phyloP scores from a whole-genome alignment of 2,797 vertebrate genomes.

The Lycodopsis pacificus region DNA sequence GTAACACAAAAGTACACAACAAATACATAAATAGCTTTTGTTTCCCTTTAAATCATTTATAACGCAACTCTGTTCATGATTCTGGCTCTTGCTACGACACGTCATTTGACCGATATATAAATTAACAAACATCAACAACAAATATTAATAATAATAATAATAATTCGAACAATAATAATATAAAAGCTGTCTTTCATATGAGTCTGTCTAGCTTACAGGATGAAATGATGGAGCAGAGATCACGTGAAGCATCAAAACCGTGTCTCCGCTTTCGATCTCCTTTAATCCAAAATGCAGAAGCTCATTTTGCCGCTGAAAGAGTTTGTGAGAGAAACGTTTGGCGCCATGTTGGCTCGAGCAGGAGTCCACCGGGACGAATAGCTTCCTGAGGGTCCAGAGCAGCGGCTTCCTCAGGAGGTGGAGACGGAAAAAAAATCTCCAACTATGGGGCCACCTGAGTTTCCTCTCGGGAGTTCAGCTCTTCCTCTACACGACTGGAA shows the following conservation, averaged over 20 bases:
- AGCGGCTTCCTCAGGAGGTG: not conserved
- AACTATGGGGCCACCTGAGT: conserved; percentile 39
- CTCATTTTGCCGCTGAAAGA: conserved; percentile 36
- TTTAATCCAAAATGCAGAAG: conserved; percentile 27
- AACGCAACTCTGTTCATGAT: conserved; percentile 77
- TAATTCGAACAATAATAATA: conserved; percentile 78
- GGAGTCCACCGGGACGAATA: conserved; percentile 51
- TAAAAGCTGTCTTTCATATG: conserved; percentile 79
- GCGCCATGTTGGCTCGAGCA: conserved; percentile 54
- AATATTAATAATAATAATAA: conserved; percentile 72
- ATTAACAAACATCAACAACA: conserved; percentile 83
- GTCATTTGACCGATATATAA: conserved; percentile 76
- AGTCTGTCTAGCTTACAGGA: conserved; percentile 82
- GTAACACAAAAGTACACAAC: conserved; percentile 78
- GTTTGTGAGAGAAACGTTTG: conserved; percentile 36
- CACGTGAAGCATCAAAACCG: not conserved
- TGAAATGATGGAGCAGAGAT: conserved; percentile 65
- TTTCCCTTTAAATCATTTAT: conserved; percentile 82
- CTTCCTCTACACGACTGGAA: conserved; percentile 17
- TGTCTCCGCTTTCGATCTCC: conserved; percentile 9
- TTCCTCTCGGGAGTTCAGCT: conserved; percentile 33
- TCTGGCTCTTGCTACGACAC: conserved; percentile 79
- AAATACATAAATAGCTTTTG: conserved; percentile 87
- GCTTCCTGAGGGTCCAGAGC: conserved; percentile 49
- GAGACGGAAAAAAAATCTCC: conserved; percentile 12